Conservation (phyloP, 2,888 invertebrate genomes). For the Ecliptopera silaceata region DNA sequence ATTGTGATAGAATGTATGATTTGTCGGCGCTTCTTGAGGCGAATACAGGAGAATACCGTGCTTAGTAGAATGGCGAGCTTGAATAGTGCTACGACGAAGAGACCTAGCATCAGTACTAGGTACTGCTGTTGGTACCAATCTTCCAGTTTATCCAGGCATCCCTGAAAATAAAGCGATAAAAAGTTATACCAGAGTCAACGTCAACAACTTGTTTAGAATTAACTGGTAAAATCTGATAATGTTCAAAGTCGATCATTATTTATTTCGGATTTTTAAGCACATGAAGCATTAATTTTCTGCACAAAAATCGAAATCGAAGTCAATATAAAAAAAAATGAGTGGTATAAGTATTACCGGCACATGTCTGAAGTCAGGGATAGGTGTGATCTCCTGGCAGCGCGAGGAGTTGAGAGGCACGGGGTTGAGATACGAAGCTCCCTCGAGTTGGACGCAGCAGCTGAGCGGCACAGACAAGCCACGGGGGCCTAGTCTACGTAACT, state of each 20-base stretch:
- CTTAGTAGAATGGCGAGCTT: conserved; percentile 88
- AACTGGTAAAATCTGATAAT: too few relatives aligned
- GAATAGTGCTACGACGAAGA: conserved; percentile 86
- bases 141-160: conserved; percentile 87
- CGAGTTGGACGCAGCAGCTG: conserved; percentile 87
- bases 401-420: conserved; percentile 88
- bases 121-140: conserved; percentile 91
- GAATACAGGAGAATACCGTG: conserved; percentile 88
- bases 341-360: conserved; percentile 75
- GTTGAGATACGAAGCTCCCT: conserved; percentile 86
- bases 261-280: too few relatives aligned
- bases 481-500: conserved; percentile 88
- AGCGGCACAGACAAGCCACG: conserved; percentile 86
- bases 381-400: conserved; percentile 86
- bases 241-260: too few relatives aligned
- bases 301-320: too few relatives aligned
- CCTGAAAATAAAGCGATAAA: conserved; percentile 82
- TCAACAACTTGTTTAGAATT: too few relatives aligned
- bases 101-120: conserved; percentile 85
- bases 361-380: conserved; percentile 83
- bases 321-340: too few relatives aligned
- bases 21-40: conserved; percentile 79
- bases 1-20: conserved; percentile 69
- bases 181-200: too few relatives aligned
- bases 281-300: too few relatives aligned